Percentiles rank a stretch among this genome's conserved stretches.
Evolutionary conservation across 2,888 invertebrate species (phyloP).

Genomic region (Lasioglossum calceatum): DNA sequence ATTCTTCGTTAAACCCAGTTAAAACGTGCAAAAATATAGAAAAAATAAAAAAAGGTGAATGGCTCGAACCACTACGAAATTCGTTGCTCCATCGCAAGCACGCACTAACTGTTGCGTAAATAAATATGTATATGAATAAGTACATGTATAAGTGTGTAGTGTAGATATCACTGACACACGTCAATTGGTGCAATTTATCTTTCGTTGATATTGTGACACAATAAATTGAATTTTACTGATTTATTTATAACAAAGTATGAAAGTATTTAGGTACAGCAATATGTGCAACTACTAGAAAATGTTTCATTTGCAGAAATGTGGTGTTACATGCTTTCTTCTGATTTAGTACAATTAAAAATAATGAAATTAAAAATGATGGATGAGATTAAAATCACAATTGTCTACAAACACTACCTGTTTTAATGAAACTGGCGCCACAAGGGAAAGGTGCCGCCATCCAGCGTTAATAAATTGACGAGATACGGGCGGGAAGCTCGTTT

Average conservation of each 20-base stretch:
- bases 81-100: conserved; percentile 55
- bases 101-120: conserved; percentile 49
- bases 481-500: too few species aligned
- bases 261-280: not conserved
- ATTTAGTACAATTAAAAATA: not conserved
- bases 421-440: not conserved
- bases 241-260: not conserved
- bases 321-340: not conserved
- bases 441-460: not conserved
- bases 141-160: not conserved
- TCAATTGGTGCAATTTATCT: not conserved
- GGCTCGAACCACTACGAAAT: conserved; percentile 52
- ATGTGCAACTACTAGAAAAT: too few species aligned
- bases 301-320: not conserved
- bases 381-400: not conserved
- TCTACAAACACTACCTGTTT: not conserved
- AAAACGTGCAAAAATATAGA: conserved; percentile 67
- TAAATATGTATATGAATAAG: not conserved
- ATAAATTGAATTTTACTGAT: not conserved
- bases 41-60: conserved; percentile 62
- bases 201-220: not conserved
- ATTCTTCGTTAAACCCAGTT: conserved; percentile 11
- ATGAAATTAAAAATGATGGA: not conserved
- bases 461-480: too few species aligned
- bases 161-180: not conserved